Evolutionary conservation across 2,797 vertebrate species (phyloP), one percentile per base, ranked within the genome.

Genomic region (Rhodeus uyekii): DNA sequence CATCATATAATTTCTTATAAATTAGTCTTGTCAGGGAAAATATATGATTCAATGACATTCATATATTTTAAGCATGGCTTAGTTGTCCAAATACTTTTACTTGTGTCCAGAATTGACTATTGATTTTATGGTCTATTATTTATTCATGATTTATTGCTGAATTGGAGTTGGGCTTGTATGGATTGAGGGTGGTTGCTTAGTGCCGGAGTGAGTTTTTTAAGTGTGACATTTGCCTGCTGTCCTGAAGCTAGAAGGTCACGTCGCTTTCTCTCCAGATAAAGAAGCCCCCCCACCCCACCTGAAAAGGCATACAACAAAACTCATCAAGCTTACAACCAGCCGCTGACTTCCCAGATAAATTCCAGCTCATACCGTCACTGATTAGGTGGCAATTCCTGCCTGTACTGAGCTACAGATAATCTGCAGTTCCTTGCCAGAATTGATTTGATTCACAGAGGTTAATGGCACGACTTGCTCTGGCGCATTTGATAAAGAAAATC

Each of bases 401-500:
- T 16, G 0, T 64, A 72, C 63, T 68, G 58, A 36, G 64, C 27
- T 72, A 83, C 73, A 38, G 36, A 81, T 76, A 79, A 73, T 75
- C 72, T 42, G 72, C 74, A 38, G 55, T 80, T 74, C 76, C 58
- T 75, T 69, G 53, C 55, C 67, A 69, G 82, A 69, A 86, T 83
- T 82, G 48, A 64, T 91, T 91, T 89, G 85, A 88, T 86, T 89
- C 81, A 88, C 84, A 75, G 79, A 36, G 87, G 83, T 88, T 90
- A 92, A 91, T 88, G 84, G 75, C 76, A 75, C 76, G 68, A 73
- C 78, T 84, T 85, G 60, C 76, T 84, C 86, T 86, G 87, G 87
- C 83, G 76, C 36, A 82, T 86, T 87, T 91, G 78, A 90, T 86
- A 83, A 89, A 89, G 77, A 84, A 81, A 85, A 89, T 82, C 80